Conservation (phyloP, 2,888 invertebrate genomes). For the Vesta saturnalis region DNA sequence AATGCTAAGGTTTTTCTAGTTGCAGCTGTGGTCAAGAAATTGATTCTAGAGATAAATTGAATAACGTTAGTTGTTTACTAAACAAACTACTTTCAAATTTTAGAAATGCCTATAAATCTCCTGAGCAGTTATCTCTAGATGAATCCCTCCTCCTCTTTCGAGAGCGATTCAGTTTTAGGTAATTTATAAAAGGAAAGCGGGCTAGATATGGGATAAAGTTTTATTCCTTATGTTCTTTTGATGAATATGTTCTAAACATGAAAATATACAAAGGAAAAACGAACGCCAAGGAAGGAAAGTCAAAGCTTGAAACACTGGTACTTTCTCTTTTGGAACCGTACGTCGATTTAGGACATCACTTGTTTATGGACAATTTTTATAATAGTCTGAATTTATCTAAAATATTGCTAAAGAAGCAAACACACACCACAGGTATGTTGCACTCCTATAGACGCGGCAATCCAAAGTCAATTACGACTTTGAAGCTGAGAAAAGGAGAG, state of each 20-base stretch:
- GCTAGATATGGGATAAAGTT: too few species aligned
- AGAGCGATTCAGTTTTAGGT: too few species aligned
- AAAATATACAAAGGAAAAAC: constrained; percentile 38
- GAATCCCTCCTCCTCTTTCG: too few species aligned
- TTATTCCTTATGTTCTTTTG: too few species aligned
- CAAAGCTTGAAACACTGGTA: constrained; percentile 39
- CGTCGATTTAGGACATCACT: constrained; percentile 47
- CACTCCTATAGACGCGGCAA: constrained; percentile 29
- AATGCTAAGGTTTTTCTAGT: background rate
- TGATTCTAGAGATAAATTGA: background rate
- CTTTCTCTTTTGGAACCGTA: constrained; percentile 46
- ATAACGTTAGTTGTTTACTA: background rate
- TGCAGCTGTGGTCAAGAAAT: background rate
- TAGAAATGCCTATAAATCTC: too few species aligned
- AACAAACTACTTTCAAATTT: background rate
- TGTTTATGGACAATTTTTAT: constrained; percentile 50
- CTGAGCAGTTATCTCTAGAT: too few species aligned
- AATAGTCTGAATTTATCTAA: constrained; percentile 41
- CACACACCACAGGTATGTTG: constrained; percentile 41
- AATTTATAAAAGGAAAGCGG: too few species aligned
- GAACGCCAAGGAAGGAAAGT: constrained; percentile 31
- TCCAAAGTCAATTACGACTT: constrained; percentile 24
- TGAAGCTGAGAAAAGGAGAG: constrained; percentile 35
- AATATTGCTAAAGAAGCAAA: constrained; percentile 40
- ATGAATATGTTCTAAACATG: constrained; percentile 2